Base-by-base conservation (phyloP, 2,888 invertebrate species). In the Oscheius sp. region DNA sequence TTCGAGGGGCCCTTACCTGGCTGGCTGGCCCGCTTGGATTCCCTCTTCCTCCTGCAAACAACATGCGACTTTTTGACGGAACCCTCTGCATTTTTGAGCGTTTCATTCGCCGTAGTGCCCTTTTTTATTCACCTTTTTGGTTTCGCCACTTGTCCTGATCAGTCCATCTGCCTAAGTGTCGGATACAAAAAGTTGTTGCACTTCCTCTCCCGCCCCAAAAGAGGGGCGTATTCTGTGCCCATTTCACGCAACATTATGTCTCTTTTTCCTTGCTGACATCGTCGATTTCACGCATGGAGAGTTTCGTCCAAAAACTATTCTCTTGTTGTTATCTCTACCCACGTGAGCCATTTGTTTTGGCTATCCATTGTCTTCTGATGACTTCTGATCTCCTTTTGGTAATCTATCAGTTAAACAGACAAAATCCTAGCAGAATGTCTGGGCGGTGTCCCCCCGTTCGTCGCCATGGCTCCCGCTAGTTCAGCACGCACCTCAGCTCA, bases 381-480 rank as follows among this genome's bases (percentile, higher is more conserved):
- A 7, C 49, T 13, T 49, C 49, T 49, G n/a, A 18, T 49, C 49
- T 49, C 49, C 49, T 21, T 13, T 45, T 45, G n/a, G n/a, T n/a
- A n/a, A n/a, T n/a, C 35, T 35, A 35, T 35, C 35, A 35, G 35
- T 9, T 9, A 9, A 9, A 3, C 35, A 35, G 35, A 35, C 9
- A 9, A 9, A 35, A 35, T 53, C 53, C 18, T 53, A n/a, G 29
- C 35, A 59, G 35, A 35, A 35, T 35, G 63, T 35, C 45, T 41
- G 66, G 49, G 23, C 25, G 66, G 66, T 27, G 61, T 29, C 61
- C 35, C n/a, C 61, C 61, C 61, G 43, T 46, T 46, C 56, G 69
- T 69, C 69, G 55, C 69, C 69, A 69, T 69, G 69, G 69, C 69
- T 69, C 76, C 64, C 73, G 66, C 66, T 66, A 52, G 66, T 66